These are phyloP conservation scores for Anthoptus insignis DNA, from an alignment of 2,888 invertebrate genomes.

Conservation along the genomic window DNA sequence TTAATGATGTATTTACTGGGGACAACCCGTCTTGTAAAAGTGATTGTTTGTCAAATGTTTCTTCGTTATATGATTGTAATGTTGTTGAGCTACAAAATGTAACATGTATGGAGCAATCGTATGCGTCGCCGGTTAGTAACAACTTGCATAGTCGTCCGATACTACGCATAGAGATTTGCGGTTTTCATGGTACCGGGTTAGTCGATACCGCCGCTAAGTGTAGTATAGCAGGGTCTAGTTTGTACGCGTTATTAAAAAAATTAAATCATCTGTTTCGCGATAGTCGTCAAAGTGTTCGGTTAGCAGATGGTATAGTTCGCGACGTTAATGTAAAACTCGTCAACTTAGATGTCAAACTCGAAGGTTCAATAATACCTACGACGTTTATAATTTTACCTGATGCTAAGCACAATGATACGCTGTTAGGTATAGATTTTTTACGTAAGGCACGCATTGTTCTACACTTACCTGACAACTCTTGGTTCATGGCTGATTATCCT, in stretches of 20 bases:
- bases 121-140: neutral
- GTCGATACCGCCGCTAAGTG: constrained; percentile 4
- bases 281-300: neutral
- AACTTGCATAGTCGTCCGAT: neutral
- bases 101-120: neutral
- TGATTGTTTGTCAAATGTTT: neutral
- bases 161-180: neutral
- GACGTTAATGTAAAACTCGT: neutral
- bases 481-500: neutral
- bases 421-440: constrained; percentile 2
- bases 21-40: neutral
- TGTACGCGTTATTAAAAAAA: neutral
- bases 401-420: neutral
- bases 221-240: neutral
- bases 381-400: constrained; percentile 1
- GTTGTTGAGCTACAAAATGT: neutral
- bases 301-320: neutral
- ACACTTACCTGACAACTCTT: neutral
- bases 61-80: neutral
- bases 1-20: neutral
- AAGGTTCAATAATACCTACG: neutral
- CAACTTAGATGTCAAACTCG: constrained; percentile 3
- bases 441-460: neutral
- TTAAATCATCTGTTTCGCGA: neutral
- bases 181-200: constrained; percentile 2